A percentile compares a stretch with the other conserved stretches of the same genome.
Evolutionary conservation across 2,113 vertebrate genomes (phyloP).

Genomic region (Steatornis caripensis): DNA sequence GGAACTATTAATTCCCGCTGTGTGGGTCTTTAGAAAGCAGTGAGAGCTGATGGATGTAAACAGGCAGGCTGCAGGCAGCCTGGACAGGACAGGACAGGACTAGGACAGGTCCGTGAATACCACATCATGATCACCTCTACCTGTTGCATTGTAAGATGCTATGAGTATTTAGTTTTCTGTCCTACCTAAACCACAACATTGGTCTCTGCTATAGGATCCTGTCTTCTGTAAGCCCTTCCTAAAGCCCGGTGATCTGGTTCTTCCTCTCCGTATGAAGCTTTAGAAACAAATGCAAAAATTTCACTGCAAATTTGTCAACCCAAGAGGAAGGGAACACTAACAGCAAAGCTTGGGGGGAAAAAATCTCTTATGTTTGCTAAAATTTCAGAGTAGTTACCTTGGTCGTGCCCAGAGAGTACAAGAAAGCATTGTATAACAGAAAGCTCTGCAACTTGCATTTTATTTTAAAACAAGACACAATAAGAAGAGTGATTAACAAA

Average conservation of each 20-base stretch:
- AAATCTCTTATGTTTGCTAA: neutral
- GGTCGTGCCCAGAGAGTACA: neutral
- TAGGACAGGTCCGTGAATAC: neutral
- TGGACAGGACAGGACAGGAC: neutral
- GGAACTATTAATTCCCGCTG: constrained; percentile 20
- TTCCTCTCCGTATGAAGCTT: neutral
- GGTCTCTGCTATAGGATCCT: neutral
- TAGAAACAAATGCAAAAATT: neutral
- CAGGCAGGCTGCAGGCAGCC: neutral
- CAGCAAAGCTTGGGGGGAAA: neutral
- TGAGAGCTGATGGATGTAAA: neutral
- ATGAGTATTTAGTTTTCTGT: neutral
- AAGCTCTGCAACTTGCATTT: neutral
- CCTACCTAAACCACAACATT: neutral
- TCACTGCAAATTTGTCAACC: neutral
- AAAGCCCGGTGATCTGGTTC: neutral
- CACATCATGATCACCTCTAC: neutral
- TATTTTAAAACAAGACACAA: neutral
- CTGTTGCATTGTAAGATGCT: neutral
- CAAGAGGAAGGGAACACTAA: neutral
- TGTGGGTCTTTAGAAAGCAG: constrained; percentile 5
- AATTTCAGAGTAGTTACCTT: neutral
- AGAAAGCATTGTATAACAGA: neutral
- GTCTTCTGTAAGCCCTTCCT: neutral
- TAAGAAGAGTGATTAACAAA: neutral